A percentile compares a stretch with the other conserved stretches of the same genome.
These are phyloP conservation scores for Scrobipalpa atriplicella DNA, from an alignment of 2,888 invertebrate species.

Conservation along the genomic window DNA sequence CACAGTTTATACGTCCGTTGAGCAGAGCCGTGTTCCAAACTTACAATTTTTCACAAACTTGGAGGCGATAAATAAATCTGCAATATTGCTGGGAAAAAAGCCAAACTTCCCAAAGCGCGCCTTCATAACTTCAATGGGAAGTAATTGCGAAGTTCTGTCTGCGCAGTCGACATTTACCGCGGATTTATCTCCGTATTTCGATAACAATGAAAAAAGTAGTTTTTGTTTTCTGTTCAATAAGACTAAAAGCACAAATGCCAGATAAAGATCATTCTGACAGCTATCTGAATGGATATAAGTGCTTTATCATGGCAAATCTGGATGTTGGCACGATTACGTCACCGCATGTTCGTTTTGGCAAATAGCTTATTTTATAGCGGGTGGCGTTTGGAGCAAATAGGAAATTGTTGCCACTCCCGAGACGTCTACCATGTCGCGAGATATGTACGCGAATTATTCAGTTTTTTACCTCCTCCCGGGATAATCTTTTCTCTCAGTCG, in stretches of 20 bases:
- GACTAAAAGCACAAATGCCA: slow-evolving; percentile 27
- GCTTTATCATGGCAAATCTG: slow-evolving; percentile 38
- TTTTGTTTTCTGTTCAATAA: slow-evolving; percentile 17
- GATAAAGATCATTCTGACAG: slow-evolving; percentile 24
- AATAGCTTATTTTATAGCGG: slow-evolving; percentile 62
- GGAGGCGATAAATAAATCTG: slow-evolving; percentile 46
- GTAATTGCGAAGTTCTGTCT: slow-evolving; percentile 36
- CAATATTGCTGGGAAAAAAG: slow-evolving; percentile 39
- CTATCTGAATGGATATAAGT: slow-evolving; percentile 31
- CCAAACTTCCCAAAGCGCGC: slow-evolving; percentile 32
- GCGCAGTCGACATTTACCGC: slow-evolving; percentile 10
- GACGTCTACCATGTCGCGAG: slow-evolving; percentile 65
- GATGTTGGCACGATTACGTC: slow-evolving; percentile 42
- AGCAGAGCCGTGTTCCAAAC: slow-evolving; percentile 37
- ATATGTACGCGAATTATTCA: slow-evolving; percentile 73
- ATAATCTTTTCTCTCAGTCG: slow-evolving; percentile 50
- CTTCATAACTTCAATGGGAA: slow-evolving; percentile 36
- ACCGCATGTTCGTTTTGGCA: slow-evolving; percentile 56
- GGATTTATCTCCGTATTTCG: slow-evolving; percentile 28
- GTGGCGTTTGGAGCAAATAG: slow-evolving; percentile 64
- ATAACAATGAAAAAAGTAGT: slow-evolving; percentile 27
- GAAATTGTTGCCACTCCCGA: slow-evolving; percentile 70
- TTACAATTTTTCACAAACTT: slow-evolving; percentile 48
- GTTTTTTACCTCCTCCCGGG: slow-evolving; percentile 69
- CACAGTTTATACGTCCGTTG: slow-evolving; percentile 41